Evolutionary conservation across 2,113 vertebrate genomes (phyloP).

Genomic region (Brachypodius melanocephalos): DNA sequence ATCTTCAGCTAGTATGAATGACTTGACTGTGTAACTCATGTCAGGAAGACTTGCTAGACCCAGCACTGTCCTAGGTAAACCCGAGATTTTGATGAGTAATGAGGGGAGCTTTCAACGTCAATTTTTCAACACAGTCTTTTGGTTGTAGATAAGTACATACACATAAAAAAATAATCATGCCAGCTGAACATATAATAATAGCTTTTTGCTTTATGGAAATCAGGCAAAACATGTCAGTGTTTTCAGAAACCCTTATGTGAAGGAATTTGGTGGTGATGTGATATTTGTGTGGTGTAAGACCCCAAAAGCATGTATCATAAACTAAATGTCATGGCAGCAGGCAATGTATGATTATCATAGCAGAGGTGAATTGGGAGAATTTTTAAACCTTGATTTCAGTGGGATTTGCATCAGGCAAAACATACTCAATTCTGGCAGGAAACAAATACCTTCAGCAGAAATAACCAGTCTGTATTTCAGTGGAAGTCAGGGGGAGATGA

Average conservation of each 20-base stretch:
- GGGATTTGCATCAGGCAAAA: neutral
- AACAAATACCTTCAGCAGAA: neutral
- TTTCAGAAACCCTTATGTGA: neutral
- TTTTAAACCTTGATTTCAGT: neutral
- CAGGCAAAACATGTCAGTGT: neutral
- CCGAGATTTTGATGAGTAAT: neutral
- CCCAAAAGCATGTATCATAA: neutral
- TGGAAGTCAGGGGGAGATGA: neutral
- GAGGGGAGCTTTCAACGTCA: neutral
- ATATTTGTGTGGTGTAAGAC: neutral
- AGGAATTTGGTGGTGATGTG: neutral
- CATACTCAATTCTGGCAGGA: neutral
- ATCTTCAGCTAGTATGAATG: neutral
- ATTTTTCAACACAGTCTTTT: neutral
- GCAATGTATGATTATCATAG: neutral
- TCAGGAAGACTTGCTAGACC: neutral
- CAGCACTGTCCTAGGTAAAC: neutral
- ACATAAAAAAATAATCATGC: neutral
- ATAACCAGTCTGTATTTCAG: neutral
- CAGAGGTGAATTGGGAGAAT: neutral
- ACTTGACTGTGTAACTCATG: neutral
- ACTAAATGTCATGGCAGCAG: neutral
- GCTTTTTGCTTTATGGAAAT: neutral
- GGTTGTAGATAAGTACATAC: neutral
- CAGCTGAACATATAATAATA: neutral